Conservation (phyloP, 53 echinoderm and acorn worm species). For the Actinopyga echinites region DNA sequence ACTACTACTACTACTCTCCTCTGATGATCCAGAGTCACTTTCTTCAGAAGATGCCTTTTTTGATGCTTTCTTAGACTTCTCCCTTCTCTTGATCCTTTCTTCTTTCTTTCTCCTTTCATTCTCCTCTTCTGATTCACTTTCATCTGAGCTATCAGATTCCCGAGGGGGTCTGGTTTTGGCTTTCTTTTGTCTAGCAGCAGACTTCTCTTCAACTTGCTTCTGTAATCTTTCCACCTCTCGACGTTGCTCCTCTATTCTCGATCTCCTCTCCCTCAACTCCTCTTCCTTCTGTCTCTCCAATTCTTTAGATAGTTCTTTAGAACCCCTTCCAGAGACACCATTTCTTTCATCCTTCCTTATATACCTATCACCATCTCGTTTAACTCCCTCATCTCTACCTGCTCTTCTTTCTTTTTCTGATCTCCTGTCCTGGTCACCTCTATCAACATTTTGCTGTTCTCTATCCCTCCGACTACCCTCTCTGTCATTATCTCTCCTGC, state of each 20-base stretch:
- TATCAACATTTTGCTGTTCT: background rate
- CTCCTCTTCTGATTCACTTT: background rate
- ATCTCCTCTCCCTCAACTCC: background rate
- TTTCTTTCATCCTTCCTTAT: conserved; percentile 11
- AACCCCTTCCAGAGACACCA: background rate
- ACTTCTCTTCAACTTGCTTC: background rate
- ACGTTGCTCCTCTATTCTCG: background rate
- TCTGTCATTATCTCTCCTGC: background rate
- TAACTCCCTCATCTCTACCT: background rate
- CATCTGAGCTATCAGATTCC: background rate
- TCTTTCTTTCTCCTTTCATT: background rate
- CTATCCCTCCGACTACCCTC: background rate
- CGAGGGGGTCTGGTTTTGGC: background rate
- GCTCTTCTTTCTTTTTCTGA: background rate
- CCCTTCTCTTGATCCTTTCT: background rate
- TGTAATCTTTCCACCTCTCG: background rate
- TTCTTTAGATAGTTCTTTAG: background rate
- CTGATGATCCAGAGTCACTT: background rate
- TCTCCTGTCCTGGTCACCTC: conserved; percentile 8
- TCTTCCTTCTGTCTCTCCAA: background rate
- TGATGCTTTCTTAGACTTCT: conserved; percentile 9
- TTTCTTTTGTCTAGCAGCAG: background rate
- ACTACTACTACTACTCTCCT: conserved; percentile 14
- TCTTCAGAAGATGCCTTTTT: conserved; percentile 4
- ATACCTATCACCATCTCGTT: background rate